Conservation (phyloP, 2,888 invertebrate genomes). For the Volucella inflata region DNA sequence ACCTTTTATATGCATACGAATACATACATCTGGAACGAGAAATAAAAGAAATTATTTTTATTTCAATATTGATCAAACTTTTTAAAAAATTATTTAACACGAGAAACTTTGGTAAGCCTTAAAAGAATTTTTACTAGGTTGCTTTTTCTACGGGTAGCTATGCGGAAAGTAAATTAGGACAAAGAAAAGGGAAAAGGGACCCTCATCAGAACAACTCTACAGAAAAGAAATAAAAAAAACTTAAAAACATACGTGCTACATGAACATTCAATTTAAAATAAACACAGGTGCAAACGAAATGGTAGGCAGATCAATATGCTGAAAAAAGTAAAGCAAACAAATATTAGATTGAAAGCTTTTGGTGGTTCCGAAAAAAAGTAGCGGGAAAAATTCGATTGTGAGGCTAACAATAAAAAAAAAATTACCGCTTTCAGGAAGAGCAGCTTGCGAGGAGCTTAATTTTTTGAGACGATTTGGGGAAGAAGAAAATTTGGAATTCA, state of each 20-base stretch:
- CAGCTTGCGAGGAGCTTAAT: conserved; percentile 36
- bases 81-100: conserved; percentile 71
- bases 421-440: conserved; percentile 24
- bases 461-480: conserved; percentile 21
- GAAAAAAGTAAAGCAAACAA: conserved; percentile 31
- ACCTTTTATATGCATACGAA: not conserved
- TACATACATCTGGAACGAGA: conserved; percentile 4
- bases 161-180: no score
- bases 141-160: no score
- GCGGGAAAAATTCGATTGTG: conserved; percentile 29
- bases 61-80: conserved; percentile 75
- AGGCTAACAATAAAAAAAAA: conserved; percentile 3
- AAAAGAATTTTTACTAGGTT: conserved; percentile 52
- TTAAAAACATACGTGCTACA: no score
- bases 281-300: conserved; percentile 53
- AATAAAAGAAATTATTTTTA: conserved; percentile 46
- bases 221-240: no score
- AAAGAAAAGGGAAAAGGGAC: no score
- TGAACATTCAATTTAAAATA: conserved; percentile 42
- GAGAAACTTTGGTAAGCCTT: conserved; percentile 63
- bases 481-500: conserved; percentile 13
- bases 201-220: no score
- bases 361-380: conserved; percentile 46
- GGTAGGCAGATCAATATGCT: conserved; percentile 31
- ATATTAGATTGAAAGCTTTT: conserved; percentile 49